Conservation (phyloP, 2,113 vertebrate species). For the Emydocephalus ijimae region DNA sequence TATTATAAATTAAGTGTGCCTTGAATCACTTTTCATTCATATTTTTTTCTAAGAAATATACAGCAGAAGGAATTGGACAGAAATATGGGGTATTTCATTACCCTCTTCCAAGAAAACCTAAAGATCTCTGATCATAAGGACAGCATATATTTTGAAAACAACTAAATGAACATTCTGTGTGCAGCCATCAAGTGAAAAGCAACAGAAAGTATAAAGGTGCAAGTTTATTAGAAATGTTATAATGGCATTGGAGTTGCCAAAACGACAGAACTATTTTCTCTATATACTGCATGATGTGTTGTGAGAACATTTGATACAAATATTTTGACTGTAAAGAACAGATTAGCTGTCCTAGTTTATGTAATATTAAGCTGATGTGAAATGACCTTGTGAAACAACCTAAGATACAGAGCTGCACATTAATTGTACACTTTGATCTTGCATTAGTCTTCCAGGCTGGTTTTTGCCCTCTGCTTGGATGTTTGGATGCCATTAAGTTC, state of each 20-base stretch:
- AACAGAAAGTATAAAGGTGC: neutral
- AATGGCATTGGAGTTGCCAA: neutral
- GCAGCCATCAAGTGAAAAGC: neutral
- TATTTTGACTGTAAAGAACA: neutral
- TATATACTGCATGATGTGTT: neutral
- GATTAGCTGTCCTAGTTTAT: neutral
- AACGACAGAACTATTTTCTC: neutral
- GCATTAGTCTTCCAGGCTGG: neutral
- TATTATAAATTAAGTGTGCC: neutral
- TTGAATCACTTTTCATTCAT: neutral
- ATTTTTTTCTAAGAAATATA: neutral
- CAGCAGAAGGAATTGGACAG: neutral
- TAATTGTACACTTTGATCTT: neutral
- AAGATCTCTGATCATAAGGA: neutral
- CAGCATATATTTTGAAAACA: neutral
- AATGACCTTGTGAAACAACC: neutral
- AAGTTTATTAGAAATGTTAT: neutral
- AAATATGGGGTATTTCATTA: neutral
- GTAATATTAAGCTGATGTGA: neutral
- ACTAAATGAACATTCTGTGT: neutral
- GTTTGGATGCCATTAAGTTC: neutral
- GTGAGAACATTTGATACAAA: neutral
- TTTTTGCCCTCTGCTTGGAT: neutral
- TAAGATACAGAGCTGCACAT: neutral
- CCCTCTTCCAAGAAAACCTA: neutral